Conservation (phyloP, 2,113 vertebrate genomes). For the Ammodytes dubius region DNA sequence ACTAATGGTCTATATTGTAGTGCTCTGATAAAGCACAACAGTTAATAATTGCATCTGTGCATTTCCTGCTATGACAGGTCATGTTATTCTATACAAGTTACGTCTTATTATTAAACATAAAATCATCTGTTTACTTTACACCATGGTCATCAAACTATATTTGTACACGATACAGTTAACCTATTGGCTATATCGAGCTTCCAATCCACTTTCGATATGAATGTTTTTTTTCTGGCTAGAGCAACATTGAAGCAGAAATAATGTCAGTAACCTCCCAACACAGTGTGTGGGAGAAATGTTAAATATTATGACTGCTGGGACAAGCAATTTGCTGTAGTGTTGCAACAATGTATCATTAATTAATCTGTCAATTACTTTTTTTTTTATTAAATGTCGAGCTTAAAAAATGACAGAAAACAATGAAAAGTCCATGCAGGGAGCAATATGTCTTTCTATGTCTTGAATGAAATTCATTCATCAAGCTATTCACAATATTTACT, state of each 20-base stretch:
- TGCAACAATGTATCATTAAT: constrained; percentile 7
- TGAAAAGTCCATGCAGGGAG: background rate
- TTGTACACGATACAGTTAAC: background rate
- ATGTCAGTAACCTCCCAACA: background rate
- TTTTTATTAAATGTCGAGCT: background rate
- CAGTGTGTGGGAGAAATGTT: constrained; percentile 2
- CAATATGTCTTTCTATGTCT: background rate
- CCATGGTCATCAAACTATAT: background rate
- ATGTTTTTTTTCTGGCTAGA: background rate
- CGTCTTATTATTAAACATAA: no score
- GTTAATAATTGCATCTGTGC: background rate
- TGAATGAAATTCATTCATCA: background rate
- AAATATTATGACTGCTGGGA: background rate
- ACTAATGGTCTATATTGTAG: background rate
- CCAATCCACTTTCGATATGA: background rate
- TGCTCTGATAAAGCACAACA: background rate
- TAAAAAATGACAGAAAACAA: background rate
- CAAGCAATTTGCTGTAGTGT: background rate
- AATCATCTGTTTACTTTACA: background rate
- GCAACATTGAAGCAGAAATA: background rate
- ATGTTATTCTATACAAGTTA: no score
- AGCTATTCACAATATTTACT: background rate
- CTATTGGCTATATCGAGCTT: constrained; percentile 1
- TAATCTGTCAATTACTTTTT: constrained; percentile 13
- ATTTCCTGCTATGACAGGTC: background rate